These are phyloP conservation scores for Centropyge bicolor DNA, from an alignment of 2,797 vertebrate genomes.

Conservation along the genomic window DNA sequence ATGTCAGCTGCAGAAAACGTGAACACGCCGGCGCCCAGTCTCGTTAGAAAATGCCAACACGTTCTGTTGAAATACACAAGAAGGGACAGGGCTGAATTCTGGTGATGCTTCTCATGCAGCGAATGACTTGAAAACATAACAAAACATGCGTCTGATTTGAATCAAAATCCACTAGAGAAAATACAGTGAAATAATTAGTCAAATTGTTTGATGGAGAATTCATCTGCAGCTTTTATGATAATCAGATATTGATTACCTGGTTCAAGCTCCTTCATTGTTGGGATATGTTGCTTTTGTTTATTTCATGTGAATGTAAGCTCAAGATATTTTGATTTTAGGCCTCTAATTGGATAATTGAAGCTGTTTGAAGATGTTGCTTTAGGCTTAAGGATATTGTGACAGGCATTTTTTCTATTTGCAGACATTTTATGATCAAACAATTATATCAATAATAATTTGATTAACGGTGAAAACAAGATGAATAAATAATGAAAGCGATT, in stretches of 20 bases:
- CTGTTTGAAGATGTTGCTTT: not conserved
- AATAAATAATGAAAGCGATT: too few species aligned
- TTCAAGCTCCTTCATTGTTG: too few species aligned
- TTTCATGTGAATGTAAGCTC: not conserved
- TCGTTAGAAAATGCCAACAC: slow-evolving; percentile 3
- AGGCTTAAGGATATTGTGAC: not conserved
- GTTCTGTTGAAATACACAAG: not conserved
- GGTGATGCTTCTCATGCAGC: not conserved
- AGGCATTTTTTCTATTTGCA: not conserved
- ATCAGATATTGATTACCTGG: too few species aligned
- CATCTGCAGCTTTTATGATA: too few species aligned
- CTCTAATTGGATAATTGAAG: not conserved
- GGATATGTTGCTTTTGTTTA: not conserved
- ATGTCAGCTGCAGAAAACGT: slow-evolving; percentile 29
- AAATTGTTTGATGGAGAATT: not conserved
- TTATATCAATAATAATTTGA: too few species aligned
- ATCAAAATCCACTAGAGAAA: not conserved
- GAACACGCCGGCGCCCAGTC: not conserved
- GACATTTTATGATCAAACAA: not conserved
- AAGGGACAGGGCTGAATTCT: not conserved
- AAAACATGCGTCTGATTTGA: not conserved
- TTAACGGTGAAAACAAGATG: not conserved
- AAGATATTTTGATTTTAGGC: not conserved
- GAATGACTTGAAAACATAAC: not conserved
- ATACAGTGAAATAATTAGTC: not conserved